These are phyloP conservation scores for Solen grandis DNA, from an alignment of 1,140 invertebrate species.

Conservation along the genomic window DNA sequence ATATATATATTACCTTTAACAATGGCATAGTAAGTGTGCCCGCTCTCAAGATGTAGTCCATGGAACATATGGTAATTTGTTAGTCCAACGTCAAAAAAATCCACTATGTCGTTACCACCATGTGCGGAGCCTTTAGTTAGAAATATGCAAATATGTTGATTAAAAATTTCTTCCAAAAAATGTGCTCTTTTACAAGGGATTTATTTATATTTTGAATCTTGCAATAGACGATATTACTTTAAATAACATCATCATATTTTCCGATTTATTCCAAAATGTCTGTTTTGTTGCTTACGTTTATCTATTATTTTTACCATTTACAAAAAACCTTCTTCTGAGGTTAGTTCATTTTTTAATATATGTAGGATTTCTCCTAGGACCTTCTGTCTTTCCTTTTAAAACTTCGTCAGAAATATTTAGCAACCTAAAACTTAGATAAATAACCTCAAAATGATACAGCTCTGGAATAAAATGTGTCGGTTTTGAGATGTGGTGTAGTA, in stretches of 20 bases:
- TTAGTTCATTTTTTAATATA: too few relatives aligned
- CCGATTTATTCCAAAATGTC: not conserved
- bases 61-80: constrained; percentile 63
- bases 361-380: too few relatives aligned
- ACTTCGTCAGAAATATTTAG: too few relatives aligned
- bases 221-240: not conserved
- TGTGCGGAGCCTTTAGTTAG: constrained; percentile 54
- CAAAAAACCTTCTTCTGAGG: too few relatives aligned
- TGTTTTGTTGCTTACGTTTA: too few relatives aligned
- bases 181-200: not conserved
- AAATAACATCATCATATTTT: not conserved
- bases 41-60: constrained; percentile 60
- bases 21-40: constrained; percentile 67
- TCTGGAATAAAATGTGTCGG: too few relatives aligned
- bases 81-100: constrained; percentile 58
- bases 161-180: not conserved
- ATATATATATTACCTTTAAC: constrained; percentile 59
- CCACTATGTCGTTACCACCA: constrained; percentile 59
- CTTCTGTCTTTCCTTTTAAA: too few relatives aligned
- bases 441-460: too few relatives aligned
- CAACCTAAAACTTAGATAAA: too few relatives aligned
- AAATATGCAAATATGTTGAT: not conserved
- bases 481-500: too few relatives aligned
- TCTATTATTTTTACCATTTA: too few relatives aligned
- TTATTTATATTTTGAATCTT: too few relatives aligned